Base-by-base conservation (phyloP, 1,140 invertebrate genomes). In the Drosophila varians region DNA sequence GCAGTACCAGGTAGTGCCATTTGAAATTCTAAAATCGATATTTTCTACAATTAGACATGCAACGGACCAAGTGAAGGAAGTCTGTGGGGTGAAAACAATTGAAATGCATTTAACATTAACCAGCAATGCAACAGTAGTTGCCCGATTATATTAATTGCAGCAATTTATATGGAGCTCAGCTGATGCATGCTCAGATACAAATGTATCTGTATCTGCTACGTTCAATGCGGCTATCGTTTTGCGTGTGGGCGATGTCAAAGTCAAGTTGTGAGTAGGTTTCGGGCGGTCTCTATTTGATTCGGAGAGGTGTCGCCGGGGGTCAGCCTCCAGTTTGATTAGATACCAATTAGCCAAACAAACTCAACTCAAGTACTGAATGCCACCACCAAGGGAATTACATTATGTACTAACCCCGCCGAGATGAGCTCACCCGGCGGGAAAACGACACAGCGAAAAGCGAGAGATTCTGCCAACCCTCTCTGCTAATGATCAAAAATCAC, bases 401-500 rank as follows among this genome's bases (percentile, higher is more conserved):
- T 57, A 52, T 46, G 28, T 66, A 43, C 49, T 31, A 3, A 18
- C 2, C 5, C 34, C 28, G 45, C 68, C 28, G 16, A 38, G 75
- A 84, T 84, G 80, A 84, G 75, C 65, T 86, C 80, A 84, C 58
- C 38, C 23, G 42, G 12, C 45, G 28, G 12, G 16, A 40, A 56
- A 45, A 36, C 21, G 14, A 12, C 2, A 21, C 21, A 21, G 21
- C 21, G 21, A 62, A 66, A 73, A 46, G 51, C 58, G 34, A 58
- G 56, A 16, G 47, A 46, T 76, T 69, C 72, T 49, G 56, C 54
- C 48, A 80, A 64, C 4, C 55, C 66, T 57, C 43, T 68, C 56
- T 86, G 80, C 76, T 86, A 86, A 84, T 79, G 80, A 84, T 86
- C 80, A 45, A 25, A 71, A 75, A 75, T 72, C 40, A 79, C 65